Evolutionary conservation across 2,888 invertebrate species (phyloP).

Genomic region (Protodeltote pygarga): DNA sequence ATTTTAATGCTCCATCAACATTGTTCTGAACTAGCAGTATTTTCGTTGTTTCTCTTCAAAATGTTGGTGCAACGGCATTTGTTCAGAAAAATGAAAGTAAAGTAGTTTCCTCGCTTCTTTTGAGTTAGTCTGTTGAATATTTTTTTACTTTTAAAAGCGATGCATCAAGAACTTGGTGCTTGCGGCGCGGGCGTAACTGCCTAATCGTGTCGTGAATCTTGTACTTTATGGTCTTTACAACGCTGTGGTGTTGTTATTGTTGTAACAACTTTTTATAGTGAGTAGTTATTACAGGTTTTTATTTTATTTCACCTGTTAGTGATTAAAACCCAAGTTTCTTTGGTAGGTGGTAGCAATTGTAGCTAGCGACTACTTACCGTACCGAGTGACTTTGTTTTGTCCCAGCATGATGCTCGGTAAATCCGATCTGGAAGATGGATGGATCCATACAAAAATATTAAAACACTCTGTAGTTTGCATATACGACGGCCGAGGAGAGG

Average conservation of each 20-base stretch:
- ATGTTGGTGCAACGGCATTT: slow-evolving; percentile 65
- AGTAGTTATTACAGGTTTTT: too few species aligned
- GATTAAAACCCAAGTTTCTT: too few species aligned
- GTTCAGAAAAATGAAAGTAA: slow-evolving; percentile 75
- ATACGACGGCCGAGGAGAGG: too few species aligned
- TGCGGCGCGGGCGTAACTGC: slow-evolving; percentile 33
- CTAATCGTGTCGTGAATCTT: slow-evolving; percentile 42
- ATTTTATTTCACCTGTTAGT: too few species aligned
- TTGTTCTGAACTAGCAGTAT: slow-evolving; percentile 35
- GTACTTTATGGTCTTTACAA: slow-evolving; percentile 33
- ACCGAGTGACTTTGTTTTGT: too few species aligned
- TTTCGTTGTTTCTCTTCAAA: slow-evolving; percentile 55
- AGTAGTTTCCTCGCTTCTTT: slow-evolving; percentile 70
- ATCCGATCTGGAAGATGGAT: too few species aligned
- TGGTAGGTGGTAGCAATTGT: too few species aligned
- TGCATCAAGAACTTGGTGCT: slow-evolving; percentile 56
- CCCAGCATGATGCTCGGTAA: too few species aligned
- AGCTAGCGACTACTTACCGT: too few species aligned
- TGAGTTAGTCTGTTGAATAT: slow-evolving; percentile 61
- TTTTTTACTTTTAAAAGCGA: slow-evolving; percentile 63
- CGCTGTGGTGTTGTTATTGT: slow-evolving; percentile 13
- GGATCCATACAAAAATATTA: too few species aligned
- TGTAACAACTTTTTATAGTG: too few species aligned
- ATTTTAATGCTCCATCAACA: slow-evolving; percentile 44
- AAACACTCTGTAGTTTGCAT: too few species aligned